These are phyloP conservation scores for Neuroterus valhalla DNA, from an alignment of 1,140 invertebrate genomes.

Conservation along the genomic window DNA sequence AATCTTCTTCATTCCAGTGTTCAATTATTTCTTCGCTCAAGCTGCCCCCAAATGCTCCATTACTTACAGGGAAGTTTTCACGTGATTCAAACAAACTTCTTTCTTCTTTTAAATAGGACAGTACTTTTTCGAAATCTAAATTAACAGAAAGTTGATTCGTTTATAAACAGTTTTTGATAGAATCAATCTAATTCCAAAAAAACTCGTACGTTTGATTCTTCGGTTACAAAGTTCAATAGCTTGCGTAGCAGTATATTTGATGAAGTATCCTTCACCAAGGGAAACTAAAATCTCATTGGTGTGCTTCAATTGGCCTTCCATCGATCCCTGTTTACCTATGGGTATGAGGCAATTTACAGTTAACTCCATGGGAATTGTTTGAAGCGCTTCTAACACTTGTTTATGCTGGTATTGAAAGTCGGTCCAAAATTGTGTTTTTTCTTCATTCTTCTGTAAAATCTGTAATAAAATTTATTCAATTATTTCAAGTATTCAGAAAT, in stretches of 20 bases:
- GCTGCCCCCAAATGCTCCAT: slow-evolving; percentile 64
- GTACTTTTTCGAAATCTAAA: slow-evolving; percentile 73
- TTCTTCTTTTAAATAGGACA: slow-evolving; percentile 73
- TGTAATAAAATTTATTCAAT: slow-evolving; percentile 43
- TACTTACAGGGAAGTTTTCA: slow-evolving; percentile 63
- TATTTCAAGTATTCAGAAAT: neutral
- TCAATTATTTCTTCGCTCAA: slow-evolving; percentile 75
- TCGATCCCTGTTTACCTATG: slow-evolving; percentile 80
- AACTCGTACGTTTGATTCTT: slow-evolving; percentile 77
- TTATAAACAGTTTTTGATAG: slow-evolving; percentile 21
- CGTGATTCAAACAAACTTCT: slow-evolving; percentile 70
- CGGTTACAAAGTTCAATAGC: slow-evolving; percentile 78
- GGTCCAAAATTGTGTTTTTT: slow-evolving; percentile 61
- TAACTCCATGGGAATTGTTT: slow-evolving; percentile 65
- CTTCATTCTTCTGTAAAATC: slow-evolving; percentile 64
- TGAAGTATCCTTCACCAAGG: slow-evolving; percentile 84
- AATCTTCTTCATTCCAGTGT: slow-evolving; percentile 76
- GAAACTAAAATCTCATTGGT: slow-evolving; percentile 84
- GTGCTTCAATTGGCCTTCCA: slow-evolving; percentile 81
- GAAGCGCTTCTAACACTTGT: slow-evolving; percentile 66
- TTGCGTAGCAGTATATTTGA: slow-evolving; percentile 80
- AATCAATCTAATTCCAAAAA: slow-evolving; percentile 24
- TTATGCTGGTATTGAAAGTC: slow-evolving; percentile 66
- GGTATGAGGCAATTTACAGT: slow-evolving; percentile 78
- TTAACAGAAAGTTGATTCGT: slow-evolving; percentile 31